phyloP scores from a whole-genome alignment of 1,140 invertebrate species.

The Cotesia chilonis region DNA sequence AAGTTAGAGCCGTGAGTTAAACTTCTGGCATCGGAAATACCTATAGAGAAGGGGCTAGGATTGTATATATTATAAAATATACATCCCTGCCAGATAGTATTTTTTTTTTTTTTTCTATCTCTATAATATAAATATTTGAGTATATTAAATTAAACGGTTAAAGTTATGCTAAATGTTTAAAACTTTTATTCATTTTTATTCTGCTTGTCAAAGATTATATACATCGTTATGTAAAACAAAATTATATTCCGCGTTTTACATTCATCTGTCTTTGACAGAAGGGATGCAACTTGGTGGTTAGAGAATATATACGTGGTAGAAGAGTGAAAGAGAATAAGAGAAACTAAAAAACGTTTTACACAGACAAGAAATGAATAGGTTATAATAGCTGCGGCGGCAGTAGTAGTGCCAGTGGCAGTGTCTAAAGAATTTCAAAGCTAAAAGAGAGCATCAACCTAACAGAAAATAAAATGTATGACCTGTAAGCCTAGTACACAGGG shows the following conservation, averaged over 20 bases:
- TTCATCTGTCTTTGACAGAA: conserved; percentile 24
- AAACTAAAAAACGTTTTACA: too few species aligned
- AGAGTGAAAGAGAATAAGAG: too few species aligned
- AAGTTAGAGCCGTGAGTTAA: conserved; percentile 30
- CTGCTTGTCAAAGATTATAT: too few species aligned
- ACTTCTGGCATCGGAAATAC: conserved; percentile 27
- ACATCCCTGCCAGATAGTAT: not conserved
- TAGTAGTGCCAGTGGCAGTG: not conserved
- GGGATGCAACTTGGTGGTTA: not conserved
- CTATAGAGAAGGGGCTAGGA: not conserved
- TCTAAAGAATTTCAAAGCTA: conserved; percentile 19
- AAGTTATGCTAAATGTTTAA: too few species aligned
- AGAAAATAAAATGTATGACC: not conserved
- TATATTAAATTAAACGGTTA: too few species aligned
- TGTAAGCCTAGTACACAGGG: not conserved
- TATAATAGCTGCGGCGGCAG: too few species aligned
- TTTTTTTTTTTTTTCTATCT: too few species aligned
- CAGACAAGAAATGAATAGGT: conserved; percentile 2
- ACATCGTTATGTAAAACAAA: not conserved
- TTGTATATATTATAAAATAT: not conserved
- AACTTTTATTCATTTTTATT: not conserved
- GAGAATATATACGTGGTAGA: not conserved
- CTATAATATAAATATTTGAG: too few species aligned
- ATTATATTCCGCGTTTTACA: conserved; percentile 4
- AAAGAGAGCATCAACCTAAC: conserved; percentile 1